phyloP scores from a whole-genome alignment of 2,797 vertebrate species.

The Notolabrus celidotus region DNA sequence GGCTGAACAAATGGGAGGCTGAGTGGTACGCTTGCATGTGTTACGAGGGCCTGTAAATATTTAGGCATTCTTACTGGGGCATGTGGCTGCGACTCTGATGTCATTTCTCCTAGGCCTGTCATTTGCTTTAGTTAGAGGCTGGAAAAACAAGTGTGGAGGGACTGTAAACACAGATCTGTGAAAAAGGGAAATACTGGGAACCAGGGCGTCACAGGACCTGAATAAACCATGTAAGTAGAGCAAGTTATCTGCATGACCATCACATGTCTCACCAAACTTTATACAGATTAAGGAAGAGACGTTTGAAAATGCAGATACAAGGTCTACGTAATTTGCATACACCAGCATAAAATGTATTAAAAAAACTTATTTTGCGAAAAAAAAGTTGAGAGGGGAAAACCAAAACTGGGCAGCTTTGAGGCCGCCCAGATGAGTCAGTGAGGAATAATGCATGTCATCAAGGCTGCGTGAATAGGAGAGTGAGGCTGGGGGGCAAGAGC shows the following conservation, averaged over 20 bases:
- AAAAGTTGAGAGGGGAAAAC: constrained; percentile 49
- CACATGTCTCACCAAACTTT: constrained; percentile 52
- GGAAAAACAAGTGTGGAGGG: constrained; percentile 35
- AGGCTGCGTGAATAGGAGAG: constrained; percentile 68
- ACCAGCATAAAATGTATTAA: constrained; percentile 51
- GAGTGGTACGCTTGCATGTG: constrained; percentile 45
- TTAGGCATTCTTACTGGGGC: constrained; percentile 74
- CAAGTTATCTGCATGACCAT: constrained; percentile 50
- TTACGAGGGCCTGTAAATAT: constrained; percentile 72
- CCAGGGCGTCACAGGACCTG: constrained; percentile 46
- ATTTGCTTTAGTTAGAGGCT: constrained; percentile 70
- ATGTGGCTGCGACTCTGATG: constrained; percentile 74
- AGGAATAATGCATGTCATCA: constrained; percentile 79
- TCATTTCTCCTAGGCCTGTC: constrained; percentile 66
- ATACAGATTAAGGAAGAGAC: constrained; percentile 13
- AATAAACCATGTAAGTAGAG: constrained; percentile 39
- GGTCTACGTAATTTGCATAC: constrained; percentile 55
- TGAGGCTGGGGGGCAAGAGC: constrained; percentile 67
- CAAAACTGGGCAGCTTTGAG: constrained; percentile 56
- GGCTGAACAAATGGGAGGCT: constrained; percentile 47
- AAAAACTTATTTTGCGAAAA: constrained; percentile 42
- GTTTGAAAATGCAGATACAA: constrained; percentile 17
- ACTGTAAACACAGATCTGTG: constrained; percentile 62
- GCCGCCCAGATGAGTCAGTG: constrained; percentile 78
- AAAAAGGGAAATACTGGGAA: constrained; percentile 59